phyloP scores from a whole-genome alignment of 2,113 vertebrate genomes.

The Peucedramus taeniatus region DNA sequence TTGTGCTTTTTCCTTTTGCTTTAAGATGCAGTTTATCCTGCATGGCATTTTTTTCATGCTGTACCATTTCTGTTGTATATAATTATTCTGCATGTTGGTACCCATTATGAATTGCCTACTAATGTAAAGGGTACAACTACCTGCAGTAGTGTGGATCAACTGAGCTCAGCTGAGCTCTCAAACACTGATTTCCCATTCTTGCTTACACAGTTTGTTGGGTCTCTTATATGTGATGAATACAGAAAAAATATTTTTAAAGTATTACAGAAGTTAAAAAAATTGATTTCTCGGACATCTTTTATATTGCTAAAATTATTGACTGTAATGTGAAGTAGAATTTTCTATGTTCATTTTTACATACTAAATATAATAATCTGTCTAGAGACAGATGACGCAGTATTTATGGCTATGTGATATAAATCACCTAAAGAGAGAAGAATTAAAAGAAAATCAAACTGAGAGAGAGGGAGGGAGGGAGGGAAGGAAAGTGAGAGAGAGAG shows the following conservation, averaged over 20 bases:
- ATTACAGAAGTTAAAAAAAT: background rate
- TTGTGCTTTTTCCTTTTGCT: background rate
- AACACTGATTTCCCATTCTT: background rate
- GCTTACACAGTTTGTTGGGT: background rate
- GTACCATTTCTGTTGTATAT: background rate
- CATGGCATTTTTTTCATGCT: background rate
- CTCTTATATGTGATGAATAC: background rate
- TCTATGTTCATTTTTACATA: background rate
- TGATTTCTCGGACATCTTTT: background rate
- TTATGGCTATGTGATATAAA: background rate
- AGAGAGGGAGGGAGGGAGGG: background rate
- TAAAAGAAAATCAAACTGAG: background rate
- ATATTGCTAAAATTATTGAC: background rate
- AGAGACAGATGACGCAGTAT: background rate
- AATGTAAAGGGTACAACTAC: background rate
- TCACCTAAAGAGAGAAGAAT: background rate
- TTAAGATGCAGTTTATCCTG: background rate
- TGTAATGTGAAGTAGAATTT: background rate
- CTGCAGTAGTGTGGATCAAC: background rate
- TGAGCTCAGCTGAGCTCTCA: background rate
- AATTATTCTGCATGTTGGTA: background rate
- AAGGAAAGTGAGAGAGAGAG: no score
- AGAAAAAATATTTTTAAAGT: background rate
- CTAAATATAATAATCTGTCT: background rate
- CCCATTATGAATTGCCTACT: background rate